phyloP scores from a whole-genome alignment of 1,140 invertebrate species.

The Galleria mellonella region DNA sequence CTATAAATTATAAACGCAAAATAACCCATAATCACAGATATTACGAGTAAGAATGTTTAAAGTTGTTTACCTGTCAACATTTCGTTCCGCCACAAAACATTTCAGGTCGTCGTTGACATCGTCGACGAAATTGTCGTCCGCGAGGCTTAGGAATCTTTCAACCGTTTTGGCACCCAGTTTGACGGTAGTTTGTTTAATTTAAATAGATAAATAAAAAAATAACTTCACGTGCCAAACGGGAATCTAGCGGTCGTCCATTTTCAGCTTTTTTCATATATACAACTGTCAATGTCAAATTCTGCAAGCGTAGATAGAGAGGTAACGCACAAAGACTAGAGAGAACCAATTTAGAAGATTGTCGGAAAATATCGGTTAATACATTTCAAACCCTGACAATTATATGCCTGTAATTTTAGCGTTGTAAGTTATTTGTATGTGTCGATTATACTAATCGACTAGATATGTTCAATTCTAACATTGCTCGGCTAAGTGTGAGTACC shows the following conservation, averaged over 20 bases:
- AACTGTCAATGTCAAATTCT: too few species aligned
- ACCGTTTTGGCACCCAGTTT: constrained; percentile 73
- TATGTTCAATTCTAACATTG: too few species aligned
- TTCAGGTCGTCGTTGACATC: constrained; percentile 70
- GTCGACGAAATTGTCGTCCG: constrained; percentile 65
- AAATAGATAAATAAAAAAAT: constrained; percentile 44
- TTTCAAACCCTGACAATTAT: too few species aligned
- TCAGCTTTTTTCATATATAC: constrained; percentile 39
- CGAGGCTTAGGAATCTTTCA: constrained; percentile 62
- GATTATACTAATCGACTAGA: too few species aligned
- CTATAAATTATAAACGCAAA: constrained; percentile 3
- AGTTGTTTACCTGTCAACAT: constrained; percentile 70
- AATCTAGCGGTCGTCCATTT: constrained; percentile 61
- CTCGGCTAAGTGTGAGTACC: too few species aligned
- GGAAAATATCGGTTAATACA: too few species aligned
- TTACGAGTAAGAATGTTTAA: constrained; percentile 5
- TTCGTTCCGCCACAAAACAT: constrained; percentile 64
- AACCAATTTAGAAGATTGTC: too few species aligned
- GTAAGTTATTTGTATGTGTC: too few species aligned
- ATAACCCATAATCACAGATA: background rate
- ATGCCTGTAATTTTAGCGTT: too few species aligned
- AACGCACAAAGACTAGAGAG: too few species aligned
- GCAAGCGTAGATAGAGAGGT: too few species aligned
- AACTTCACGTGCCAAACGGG: constrained; percentile 46
- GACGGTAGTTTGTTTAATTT: constrained; percentile 36